Conservation (phyloP, 1,140 invertebrate species). For the Conus betulinus region DNA sequence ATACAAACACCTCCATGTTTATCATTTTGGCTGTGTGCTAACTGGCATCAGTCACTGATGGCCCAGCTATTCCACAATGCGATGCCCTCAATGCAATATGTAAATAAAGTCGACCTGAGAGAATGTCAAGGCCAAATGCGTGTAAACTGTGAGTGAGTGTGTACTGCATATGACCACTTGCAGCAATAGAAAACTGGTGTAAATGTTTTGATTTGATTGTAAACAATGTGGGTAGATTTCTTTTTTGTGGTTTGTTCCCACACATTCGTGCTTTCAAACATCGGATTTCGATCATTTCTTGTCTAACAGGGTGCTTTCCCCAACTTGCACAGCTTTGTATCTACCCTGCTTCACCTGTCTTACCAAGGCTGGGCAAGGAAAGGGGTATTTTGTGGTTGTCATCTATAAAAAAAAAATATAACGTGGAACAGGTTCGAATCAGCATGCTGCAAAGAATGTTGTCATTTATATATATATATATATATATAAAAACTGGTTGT, state of each 20-base stretch:
- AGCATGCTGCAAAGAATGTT: no score
- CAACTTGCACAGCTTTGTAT: no score
- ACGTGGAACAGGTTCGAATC: no score
- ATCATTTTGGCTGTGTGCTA: neutral
- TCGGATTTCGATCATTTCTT: no score
- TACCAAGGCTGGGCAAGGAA: no score
- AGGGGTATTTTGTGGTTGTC: no score
- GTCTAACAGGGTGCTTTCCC: no score
- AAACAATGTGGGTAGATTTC: neutral
- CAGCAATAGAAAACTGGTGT: neutral
- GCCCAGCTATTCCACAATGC: neutral
- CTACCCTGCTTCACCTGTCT: no score
- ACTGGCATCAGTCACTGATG: neutral
- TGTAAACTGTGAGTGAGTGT: neutral
- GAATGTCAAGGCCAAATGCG: neutral
- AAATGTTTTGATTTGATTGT: neutral
- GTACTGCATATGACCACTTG: neutral
- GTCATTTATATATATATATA: no score
- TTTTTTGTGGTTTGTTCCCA: neutral
- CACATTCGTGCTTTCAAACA: neutral
- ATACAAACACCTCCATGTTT: neutral
- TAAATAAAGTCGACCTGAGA: neutral
- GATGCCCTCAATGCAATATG: constrained; percentile 27
- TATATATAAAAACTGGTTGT: no score
- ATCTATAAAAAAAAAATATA: no score